Conservation (phyloP, 2,888 invertebrate species). For the Drosophila lacicola region DNA sequence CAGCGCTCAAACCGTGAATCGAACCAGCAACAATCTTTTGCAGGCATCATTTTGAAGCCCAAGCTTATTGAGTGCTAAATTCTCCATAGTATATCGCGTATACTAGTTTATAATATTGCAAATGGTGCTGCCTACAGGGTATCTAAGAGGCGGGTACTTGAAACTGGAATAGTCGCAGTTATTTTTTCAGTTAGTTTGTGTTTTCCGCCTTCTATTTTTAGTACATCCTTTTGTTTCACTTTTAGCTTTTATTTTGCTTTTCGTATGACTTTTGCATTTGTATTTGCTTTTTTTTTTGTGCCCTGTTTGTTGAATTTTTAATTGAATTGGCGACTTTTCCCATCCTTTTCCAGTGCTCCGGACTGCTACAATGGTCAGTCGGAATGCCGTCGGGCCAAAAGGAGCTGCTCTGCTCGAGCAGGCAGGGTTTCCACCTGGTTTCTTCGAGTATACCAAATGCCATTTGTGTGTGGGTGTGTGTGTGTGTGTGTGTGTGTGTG, state of each 20-base stretch:
- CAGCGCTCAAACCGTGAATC: too few relatives aligned
- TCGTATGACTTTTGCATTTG: slow-evolving; percentile 29
- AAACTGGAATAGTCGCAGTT: neutral
- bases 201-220: slow-evolving; percentile 18
- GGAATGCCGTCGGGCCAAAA: slow-evolving; percentile 2
- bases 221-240: slow-evolving; percentile 37
- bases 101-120: too few relatives aligned
- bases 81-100: too few relatives aligned
- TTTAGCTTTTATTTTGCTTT: slow-evolving; percentile 51
- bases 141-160: neutral
- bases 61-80: too few relatives aligned
- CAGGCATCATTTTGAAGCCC: too few relatives aligned
- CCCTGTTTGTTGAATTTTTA: slow-evolving; percentile 70
- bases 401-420: neutral
- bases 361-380: slow-evolving; percentile 1
- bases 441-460: slow-evolving; percentile 12
- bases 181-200: neutral
- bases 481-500: neutral
- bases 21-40: too few relatives aligned
- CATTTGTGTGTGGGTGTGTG: slow-evolving; percentile 1
- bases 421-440: slow-evolving; percentile 15
- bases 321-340: slow-evolving; percentile 66
- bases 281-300: slow-evolving; percentile 34
- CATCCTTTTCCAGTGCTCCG: slow-evolving; percentile 23
- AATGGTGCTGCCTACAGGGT: neutral